Percentiles rank a stretch among this genome's conserved stretches.
Evolutionary conservation across 2,113 vertebrate species (phyloP).

Genomic region (Camelus bactrianus): DNA sequence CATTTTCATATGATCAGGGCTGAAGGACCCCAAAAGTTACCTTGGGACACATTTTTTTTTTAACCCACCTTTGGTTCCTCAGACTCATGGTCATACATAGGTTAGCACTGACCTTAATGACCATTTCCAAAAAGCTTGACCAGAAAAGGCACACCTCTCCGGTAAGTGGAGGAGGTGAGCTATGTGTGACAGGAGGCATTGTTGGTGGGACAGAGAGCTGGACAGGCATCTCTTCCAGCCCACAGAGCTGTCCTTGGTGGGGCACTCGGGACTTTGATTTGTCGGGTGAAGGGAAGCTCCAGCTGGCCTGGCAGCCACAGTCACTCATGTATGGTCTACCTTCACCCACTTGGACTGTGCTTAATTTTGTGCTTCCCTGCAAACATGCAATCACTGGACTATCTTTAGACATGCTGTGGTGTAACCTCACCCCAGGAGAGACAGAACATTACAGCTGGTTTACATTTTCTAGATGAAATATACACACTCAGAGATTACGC

Average conservation of each 20-base stretch:
- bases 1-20: neutral
- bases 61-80: neutral
- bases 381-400: slow-evolving; percentile 80
- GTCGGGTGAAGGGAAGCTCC: slow-evolving; percentile 28
- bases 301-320: slow-evolving; percentile 35
- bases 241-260: slow-evolving; percentile 9
- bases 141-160: neutral
- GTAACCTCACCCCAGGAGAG: slow-evolving; percentile 72
- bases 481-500: slow-evolving; percentile 36
- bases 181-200: neutral
- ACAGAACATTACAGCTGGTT: slow-evolving; percentile 69
- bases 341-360: slow-evolving; percentile 64
- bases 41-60: neutral
- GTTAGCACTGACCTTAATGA: neutral
- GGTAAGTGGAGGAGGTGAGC: slow-evolving; percentile 7
- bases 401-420: slow-evolving; percentile 85
- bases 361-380: slow-evolving; percentile 76
- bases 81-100: neutral
- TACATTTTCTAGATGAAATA: slow-evolving; percentile 76
- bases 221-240: neutral
- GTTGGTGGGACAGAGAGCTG: neutral
- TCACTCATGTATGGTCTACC: slow-evolving; percentile 60
- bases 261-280: slow-evolving; percentile 48
- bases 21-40: neutral
- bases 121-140: neutral